These are phyloP conservation scores for Hypena proboscidalis DNA, from an alignment of 2,888 invertebrate genomes.

Conservation along the genomic window DNA sequence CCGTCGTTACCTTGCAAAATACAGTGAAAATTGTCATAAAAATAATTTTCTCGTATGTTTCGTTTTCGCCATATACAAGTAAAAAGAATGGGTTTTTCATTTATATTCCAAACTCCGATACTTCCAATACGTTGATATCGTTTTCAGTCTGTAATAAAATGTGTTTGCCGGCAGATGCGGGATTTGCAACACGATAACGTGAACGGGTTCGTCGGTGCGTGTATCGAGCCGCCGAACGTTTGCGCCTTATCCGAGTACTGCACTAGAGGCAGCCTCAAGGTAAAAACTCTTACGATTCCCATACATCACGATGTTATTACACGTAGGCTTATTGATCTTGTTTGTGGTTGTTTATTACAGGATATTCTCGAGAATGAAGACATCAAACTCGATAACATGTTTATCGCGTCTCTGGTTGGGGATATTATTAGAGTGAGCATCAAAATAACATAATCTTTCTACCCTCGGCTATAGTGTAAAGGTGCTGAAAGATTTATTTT, in stretches of 20 bases:
- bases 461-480: neutral
- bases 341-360: constrained; percentile 69
- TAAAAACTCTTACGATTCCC: constrained; percentile 56
- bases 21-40: no score
- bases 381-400: constrained; percentile 98
- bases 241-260: constrained; percentile 96
- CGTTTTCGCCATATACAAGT: neutral
- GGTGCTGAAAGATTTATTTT: neutral
- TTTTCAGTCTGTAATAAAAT: constrained; percentile 31
- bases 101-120: constrained; percentile 13
- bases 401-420: constrained; percentile 96
- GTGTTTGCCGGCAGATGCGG: constrained; percentile 87
- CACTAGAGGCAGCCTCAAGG: constrained; percentile 95
- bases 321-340: constrained; percentile 3
- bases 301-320: constrained; percentile 6
- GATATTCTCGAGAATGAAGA: constrained; percentile 98
- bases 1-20: no score
- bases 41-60: neutral
- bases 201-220: constrained; percentile 96
- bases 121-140: constrained; percentile 14
- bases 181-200: constrained; percentile 96
- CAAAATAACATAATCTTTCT: constrained; percentile 7
- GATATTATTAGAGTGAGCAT: constrained; percentile 96
- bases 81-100: neutral
- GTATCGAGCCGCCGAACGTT: constrained; percentile 95